A percentile compares a stretch with the other conserved stretches of the same genome.
phyloP scores from a whole-genome alignment of 30 jellyfish, hydroid and myxozoan species.

The Mastigias papua region DNA sequence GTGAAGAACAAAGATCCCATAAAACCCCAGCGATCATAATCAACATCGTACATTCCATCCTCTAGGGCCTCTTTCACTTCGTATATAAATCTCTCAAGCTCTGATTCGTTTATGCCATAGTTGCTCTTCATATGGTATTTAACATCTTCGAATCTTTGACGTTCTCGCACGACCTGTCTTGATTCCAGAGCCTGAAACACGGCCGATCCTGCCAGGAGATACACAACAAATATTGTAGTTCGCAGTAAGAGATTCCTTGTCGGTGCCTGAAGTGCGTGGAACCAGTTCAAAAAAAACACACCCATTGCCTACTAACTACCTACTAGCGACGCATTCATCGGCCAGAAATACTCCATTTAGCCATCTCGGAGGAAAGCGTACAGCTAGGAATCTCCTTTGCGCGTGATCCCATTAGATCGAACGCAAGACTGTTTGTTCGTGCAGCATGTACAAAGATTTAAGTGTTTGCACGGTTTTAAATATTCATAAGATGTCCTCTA shows the following conservation, averaged over 20 bases:
- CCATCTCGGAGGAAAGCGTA: background rate
- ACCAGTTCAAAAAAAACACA: constrained; percentile 91
- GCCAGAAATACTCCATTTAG: constrained; percentile 1
- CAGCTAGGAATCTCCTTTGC: background rate
- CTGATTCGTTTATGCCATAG: constrained; percentile 90
- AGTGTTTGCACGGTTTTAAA: constrained; percentile 63
- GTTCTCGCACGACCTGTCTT: constrained; percentile 58
- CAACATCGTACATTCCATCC: constrained; percentile 90
- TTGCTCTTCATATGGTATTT: constrained; percentile 61
- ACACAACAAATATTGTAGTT: constrained; percentile 62
- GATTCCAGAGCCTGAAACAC: constrained; percentile 86
- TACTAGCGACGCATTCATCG: background rate
- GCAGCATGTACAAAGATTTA: constrained; percentile 62
- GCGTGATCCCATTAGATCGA: constrained; percentile 15
- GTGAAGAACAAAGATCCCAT: constrained; percentile 92
- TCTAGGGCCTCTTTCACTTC: constrained; percentile 83
- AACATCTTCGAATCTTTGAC: constrained; percentile 73
- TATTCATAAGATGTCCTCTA: constrained; percentile 44
- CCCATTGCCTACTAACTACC: constrained; percentile 76
- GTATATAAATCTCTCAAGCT: constrained; percentile 55
- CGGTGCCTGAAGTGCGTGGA: constrained; percentile 87
- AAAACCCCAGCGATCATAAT: constrained; percentile 94
- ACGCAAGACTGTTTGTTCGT: constrained; percentile 9
- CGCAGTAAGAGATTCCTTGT: constrained; percentile 86
- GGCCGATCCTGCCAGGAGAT: constrained; percentile 92